Evolutionary conservation across 2,113 vertebrate genomes (phyloP).

Genomic region (Vulpes ferrilata): DNA sequence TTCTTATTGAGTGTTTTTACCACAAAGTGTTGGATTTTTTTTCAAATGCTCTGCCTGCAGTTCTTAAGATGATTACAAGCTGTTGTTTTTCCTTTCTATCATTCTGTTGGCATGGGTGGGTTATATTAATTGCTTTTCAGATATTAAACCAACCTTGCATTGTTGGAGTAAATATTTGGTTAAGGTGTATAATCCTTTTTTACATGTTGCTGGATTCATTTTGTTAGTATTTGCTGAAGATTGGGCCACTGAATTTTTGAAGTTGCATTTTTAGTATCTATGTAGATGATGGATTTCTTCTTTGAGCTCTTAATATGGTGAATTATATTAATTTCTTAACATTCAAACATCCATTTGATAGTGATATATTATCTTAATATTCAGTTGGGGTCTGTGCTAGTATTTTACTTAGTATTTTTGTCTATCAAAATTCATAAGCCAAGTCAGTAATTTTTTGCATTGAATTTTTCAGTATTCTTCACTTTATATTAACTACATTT

Average conservation of each 20-base stretch:
- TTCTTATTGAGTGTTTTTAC: neutral
- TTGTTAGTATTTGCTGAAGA: neutral
- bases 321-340: slow-evolving; percentile 33
- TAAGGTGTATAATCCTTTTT: neutral
- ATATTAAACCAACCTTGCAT: slow-evolving; percentile 3
- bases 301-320: neutral
- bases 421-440: slow-evolving; percentile 14
- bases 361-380: slow-evolving; percentile 1
- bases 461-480: neutral
- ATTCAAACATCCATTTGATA: neutral
- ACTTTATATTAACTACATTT: neutral
- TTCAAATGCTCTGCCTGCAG: neutral
- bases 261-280: neutral
- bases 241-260: neutral
- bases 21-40: neutral
- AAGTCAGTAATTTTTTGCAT: neutral
- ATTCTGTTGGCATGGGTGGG: neutral
- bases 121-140: neutral
- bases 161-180: neutral
- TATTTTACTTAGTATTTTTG: slow-evolving; percentile 24
- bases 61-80: neutral
- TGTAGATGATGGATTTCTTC: neutral
- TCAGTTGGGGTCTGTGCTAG: neutral
- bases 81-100: neutral
- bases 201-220: neutral